phyloP scores from a whole-genome alignment of 2,113 vertebrate genomes.

The Bos taurus region ARS-UCD2.0 NC_037329.1:44472001-44472500 shows the following conservation, averaged over 20 bases:
- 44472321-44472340: not conserved
- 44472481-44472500: not conserved
- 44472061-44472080: not conserved
- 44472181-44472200: conserved; percentile 20
- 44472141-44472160: conserved; percentile 19
- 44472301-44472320: conserved; percentile 25
- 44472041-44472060: not conserved
- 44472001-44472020: conserved; percentile 3
- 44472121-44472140: not conserved
- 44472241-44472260: not conserved
- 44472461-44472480: not conserved
- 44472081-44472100: conserved; percentile 23
- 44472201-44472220: conserved; percentile 30
- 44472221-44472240: not conserved
- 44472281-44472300: not conserved
- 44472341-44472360: not conserved
- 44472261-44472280: not conserved
- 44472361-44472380: not conserved
- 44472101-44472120: not conserved
- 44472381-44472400: not conserved
- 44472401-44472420: conserved; percentile 8
- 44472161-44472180: conserved; percentile 10
- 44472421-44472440: not conserved
- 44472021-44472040: not conserved
- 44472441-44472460: not conserved